phyloP scores from a whole-genome alignment of 2,797 vertebrate species.

The Poeciliopsis gracilis region DNA sequence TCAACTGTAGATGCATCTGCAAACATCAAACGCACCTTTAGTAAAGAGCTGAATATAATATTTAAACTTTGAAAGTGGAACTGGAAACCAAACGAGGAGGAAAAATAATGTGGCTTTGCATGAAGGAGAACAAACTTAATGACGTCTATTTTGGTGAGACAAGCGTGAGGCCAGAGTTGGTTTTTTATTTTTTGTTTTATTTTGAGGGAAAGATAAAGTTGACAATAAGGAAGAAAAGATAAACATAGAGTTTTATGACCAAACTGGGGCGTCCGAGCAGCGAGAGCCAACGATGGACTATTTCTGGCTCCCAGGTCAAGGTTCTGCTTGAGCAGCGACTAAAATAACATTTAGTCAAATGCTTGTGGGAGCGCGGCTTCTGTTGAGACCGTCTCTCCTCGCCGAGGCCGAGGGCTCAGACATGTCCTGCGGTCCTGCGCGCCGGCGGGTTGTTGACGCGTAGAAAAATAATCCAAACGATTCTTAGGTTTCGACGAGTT shows the following conservation, averaged over 20 bases:
- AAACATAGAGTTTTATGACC: constrained; percentile 63
- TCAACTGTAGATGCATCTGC: background rate
- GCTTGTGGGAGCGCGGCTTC: constrained; percentile 65
- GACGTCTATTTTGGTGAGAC: constrained; percentile 22
- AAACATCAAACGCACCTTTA: background rate
- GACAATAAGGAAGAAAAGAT: constrained; percentile 26
- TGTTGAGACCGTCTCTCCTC: constrained; percentile 20
- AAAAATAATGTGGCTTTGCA: background rate
- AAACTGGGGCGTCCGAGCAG: constrained; percentile 41
- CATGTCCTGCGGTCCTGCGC: constrained; percentile 25
- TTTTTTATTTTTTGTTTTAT: constrained; percentile 30
- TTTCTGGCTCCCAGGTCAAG: constrained; percentile 58
- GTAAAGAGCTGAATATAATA: background rate
- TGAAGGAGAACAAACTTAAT: constrained; percentile 24
- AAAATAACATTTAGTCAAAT: constrained; percentile 75
- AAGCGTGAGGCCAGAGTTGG: constrained; percentile 24
- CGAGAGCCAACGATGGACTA: constrained; percentile 56
- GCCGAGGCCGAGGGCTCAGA: constrained; percentile 29
- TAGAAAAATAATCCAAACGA: constrained; percentile 12
- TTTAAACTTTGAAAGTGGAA: background rate
- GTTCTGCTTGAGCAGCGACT: constrained; percentile 57
- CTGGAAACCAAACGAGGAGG: background rate
- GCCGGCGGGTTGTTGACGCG: constrained; percentile 26
- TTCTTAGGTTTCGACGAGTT: constrained; percentile 8
- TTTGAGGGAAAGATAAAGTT: background rate